Conservation (phyloP, 23 tunicate species). For the Phallusia fumigata region DNA sequence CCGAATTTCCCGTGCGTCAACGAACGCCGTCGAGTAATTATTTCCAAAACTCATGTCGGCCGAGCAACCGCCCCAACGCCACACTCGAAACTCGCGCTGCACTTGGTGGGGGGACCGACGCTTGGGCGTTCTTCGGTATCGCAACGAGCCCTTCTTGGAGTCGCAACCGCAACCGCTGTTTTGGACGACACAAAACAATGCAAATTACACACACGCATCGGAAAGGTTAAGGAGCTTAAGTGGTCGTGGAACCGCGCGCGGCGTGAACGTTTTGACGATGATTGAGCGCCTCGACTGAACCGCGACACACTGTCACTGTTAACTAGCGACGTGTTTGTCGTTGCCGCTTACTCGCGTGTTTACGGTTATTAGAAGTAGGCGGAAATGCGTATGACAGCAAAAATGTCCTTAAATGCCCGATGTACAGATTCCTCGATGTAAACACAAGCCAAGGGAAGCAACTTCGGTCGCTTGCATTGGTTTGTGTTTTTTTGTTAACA, state of each 20-base stretch:
- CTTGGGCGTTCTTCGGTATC: slow-evolving; percentile 26
- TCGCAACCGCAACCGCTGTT: slow-evolving; percentile 78
- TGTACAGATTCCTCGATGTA: too few species aligned
- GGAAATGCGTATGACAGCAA: too few species aligned
- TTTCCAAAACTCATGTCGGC: slow-evolving; percentile 57
- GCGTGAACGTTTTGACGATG: background rate
- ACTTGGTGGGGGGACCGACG: slow-evolving; percentile 20
- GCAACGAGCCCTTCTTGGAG: slow-evolving; percentile 24
- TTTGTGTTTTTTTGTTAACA: too few species aligned
- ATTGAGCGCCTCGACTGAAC: too few species aligned
- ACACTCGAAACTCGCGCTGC: slow-evolving; percentile 4
- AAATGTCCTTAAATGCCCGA: too few species aligned
- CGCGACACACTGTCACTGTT: too few species aligned
- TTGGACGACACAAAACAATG: background rate
- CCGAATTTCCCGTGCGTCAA: slow-evolving; percentile 51
- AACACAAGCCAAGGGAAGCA: too few species aligned
- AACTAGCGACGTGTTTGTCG: too few species aligned
- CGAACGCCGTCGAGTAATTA: slow-evolving; percentile 43
- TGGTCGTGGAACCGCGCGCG: background rate
- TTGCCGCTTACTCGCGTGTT: too few species aligned
- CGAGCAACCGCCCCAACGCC: slow-evolving; percentile 94
- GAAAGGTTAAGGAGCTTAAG: slow-evolving; percentile 12
- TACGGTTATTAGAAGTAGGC: too few species aligned
- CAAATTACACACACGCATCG: background rate
- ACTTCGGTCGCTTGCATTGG: too few species aligned